Percentiles rank a stretch among this genome's conserved stretches.
Evolutionary conservation across 2,113 vertebrate genomes (phyloP).

Genomic region (Baryphthengus martii): DNA sequence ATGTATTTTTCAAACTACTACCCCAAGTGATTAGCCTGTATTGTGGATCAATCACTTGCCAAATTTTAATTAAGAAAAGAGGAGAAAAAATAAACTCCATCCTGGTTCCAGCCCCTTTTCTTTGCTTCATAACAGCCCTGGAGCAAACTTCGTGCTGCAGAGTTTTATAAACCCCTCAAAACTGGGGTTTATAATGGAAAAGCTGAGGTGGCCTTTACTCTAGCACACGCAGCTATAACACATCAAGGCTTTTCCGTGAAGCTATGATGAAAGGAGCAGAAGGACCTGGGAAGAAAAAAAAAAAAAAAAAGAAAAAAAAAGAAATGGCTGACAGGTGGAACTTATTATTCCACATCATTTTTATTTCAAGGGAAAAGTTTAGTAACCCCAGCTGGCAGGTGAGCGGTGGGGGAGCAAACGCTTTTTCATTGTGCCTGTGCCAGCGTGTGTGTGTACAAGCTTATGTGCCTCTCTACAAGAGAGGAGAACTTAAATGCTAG

Average conservation of each 20-base stretch:
- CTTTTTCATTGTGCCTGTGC: conserved; percentile 57
- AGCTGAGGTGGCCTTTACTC: conserved; percentile 70
- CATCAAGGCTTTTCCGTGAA: conserved; percentile 73
- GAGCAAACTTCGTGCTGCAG: conserved; percentile 64
- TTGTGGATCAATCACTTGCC: conserved; percentile 70
- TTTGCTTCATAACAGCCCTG: conserved; percentile 62
- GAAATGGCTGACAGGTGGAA: conserved; percentile 69
- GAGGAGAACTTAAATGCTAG: conserved; percentile 18
- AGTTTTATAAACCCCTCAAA: conserved; percentile 73
- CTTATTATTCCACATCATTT: conserved; percentile 68
- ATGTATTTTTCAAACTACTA: conserved; percentile 61
- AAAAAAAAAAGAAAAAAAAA: conserved; percentile 25
- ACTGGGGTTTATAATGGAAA: conserved; percentile 72
- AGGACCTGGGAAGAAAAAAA: conserved; percentile 55
- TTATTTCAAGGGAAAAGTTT: conserved; percentile 73
- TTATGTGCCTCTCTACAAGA: not conserved
- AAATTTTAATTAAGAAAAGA: conserved; percentile 72
- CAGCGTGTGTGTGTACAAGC: conserved; percentile 49
- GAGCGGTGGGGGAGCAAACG: conserved; percentile 47
- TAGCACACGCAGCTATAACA: conserved; percentile 62
- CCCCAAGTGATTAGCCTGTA: conserved; percentile 64
- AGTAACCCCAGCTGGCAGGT: conserved; percentile 74
- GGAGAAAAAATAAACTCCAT: conserved; percentile 62
- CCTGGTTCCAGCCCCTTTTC: conserved; percentile 52
- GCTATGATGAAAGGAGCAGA: conserved; percentile 71